Evolutionary conservation across 1,140 invertebrate species (phyloP), one percentile per base, ranked within the genome.

Genomic region (Aphidius gifuensis): DNA sequence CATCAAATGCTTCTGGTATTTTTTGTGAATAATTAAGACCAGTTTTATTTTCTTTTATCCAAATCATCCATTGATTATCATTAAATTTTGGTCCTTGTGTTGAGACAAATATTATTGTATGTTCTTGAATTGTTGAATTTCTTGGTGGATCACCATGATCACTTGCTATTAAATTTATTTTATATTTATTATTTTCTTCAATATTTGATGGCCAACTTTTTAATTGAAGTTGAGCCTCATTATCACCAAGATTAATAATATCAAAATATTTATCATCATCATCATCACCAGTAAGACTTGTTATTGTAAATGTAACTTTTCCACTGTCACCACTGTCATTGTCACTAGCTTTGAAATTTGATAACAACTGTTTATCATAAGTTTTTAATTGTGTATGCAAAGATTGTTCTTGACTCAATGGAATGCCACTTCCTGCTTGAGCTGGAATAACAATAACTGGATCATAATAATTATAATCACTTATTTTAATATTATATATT

Each of bases 401-500:
- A 16, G 61, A 57, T 69, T 71, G 69, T 43, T 60, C 51, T 57
- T 69, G 40, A 63, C 68, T 70, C 3, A 83, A 62, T 62, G 80
- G 68, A 16, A 82, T 69, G 7, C 53, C 68, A 53, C 71, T 61
- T 6, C 62, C 72, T 8, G 63, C 48, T 16, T 16, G 16, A 9
- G 21, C 43, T 1, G 83, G 83, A 58, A 76, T 83, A 47, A 72
- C 66, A 54, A 84, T 83, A 42, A 67, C 61, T 0, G 83, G 83
- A n/a, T 65, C 61, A 58, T 82, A 70, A 70, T 78, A 84, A 70
- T 84, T 85, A 69, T 74, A 82, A 6, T 82, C 82, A 3, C 62
- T 68, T 42, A 85, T 71, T 42, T 71, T 68, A 21, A 85, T 64
- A 40, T 74, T 61, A 62, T 83, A 83, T 11, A 40, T 69, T 64